Percentiles rank a stretch among this genome's conserved stretches.
phyloP scores from a whole-genome alignment of 2,888 invertebrate species.

The Ichneumoninae sp. region DNA sequence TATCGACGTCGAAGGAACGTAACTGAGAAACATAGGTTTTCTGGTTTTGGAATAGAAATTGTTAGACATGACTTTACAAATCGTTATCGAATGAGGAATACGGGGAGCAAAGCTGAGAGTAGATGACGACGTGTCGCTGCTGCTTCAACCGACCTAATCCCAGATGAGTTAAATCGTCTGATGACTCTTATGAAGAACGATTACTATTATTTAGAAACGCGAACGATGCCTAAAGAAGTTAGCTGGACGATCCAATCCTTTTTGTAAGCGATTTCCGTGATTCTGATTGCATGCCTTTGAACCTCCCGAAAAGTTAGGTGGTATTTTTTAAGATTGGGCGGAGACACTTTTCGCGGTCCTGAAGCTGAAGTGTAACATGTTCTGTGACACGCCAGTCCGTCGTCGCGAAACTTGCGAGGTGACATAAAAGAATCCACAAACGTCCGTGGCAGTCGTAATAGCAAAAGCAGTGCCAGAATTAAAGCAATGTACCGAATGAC shows the following conservation, averaged over 20 bases:
- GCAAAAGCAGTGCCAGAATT: neutral
- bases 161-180: neutral
- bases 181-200: no score
- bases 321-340: neutral
- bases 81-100: no score
- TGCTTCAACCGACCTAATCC: neutral
- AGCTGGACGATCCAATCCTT: neutral
- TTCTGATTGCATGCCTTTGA: neutral
- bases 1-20: no score
- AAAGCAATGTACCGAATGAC: slow-evolving; percentile 1
- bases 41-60: no score
- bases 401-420: neutral
- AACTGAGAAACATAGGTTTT: no score
- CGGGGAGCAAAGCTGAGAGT: no score
- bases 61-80: no score
- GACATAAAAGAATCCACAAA: neutral
- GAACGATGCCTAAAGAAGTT: no score
- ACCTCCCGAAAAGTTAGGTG: neutral
- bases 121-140: no score
- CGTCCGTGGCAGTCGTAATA: neutral
- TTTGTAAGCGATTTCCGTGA: neutral
- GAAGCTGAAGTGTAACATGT: neutral
- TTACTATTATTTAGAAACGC: no score
- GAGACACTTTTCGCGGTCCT: neutral
- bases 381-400: neutral